These are phyloP conservation scores for Mugil cephalus DNA, from an alignment of 2,113 vertebrate species.

Conservation along the genomic window DNA sequence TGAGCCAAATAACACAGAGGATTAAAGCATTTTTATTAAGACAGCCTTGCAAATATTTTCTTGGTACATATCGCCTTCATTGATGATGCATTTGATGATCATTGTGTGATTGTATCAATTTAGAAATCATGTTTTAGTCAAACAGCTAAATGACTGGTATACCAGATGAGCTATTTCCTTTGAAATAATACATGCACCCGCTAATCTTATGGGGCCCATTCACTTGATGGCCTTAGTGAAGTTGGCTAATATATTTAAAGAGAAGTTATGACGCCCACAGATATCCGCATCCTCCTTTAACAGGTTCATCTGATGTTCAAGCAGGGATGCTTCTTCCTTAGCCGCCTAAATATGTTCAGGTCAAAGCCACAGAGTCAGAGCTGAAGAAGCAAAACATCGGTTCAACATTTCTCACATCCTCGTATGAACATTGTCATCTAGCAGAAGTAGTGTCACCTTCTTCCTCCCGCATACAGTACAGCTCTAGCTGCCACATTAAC, in stretches of 20 bases:
- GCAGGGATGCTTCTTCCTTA: not conserved
- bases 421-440: not conserved
- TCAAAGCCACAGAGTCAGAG: no score
- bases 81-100: no score
- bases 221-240: no score
- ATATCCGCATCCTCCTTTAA: not conserved
- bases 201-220: no score
- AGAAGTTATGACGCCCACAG: not conserved
- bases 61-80: no score
- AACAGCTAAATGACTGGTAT: no score
- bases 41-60: no score
- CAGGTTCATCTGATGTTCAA: not conserved
- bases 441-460: not conserved
- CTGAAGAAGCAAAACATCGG: not conserved
- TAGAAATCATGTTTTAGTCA: no score
- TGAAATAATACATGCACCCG: not conserved
- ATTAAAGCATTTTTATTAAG: no score
- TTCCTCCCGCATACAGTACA: conserved; percentile 6
- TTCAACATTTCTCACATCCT: not conserved
- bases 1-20: no score
- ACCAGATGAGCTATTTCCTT: not conserved
- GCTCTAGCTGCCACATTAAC: not conserved
- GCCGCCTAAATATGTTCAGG: not conserved
- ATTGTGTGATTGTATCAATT: no score
- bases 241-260: no score